Evolutionary conservation across 2,797 vertebrate species (phyloP).

Genomic region (Helicolenus hilgendorfi): DNA sequence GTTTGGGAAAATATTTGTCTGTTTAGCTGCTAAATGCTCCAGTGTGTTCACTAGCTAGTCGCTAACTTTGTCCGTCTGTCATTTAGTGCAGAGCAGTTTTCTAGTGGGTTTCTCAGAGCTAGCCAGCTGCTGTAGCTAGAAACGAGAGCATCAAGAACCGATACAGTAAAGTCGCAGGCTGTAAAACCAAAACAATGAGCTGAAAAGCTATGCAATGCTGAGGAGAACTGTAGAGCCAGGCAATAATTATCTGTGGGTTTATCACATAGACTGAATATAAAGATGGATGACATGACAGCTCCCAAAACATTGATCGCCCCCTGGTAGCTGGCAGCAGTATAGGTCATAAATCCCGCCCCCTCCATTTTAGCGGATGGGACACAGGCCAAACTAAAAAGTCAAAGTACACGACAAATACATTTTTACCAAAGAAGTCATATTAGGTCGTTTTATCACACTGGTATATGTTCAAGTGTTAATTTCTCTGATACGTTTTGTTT

Average conservation of each 20-base stretch:
- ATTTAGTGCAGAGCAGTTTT: background rate
- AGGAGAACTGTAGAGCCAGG: background rate
- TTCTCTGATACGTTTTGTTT: too few species aligned
- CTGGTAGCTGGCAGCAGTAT: too few species aligned
- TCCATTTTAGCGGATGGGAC: too few species aligned
- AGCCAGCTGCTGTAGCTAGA: background rate
- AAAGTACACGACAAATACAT: too few species aligned
- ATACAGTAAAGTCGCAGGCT: background rate
- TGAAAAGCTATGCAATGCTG: background rate
- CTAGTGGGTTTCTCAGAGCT: background rate
- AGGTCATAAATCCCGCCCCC: too few species aligned
- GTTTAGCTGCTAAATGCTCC: background rate
- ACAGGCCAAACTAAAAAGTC: too few species aligned
- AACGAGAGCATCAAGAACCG: background rate
- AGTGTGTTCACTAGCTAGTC: background rate
- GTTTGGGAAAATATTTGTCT: background rate
- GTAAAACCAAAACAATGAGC: background rate
- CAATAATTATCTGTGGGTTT: background rate
- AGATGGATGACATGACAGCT: too few species aligned
- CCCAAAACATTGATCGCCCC: too few species aligned
- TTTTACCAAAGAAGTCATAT: too few species aligned
- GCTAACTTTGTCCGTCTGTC: background rate
- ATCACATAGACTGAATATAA: too few species aligned
- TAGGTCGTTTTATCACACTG: too few species aligned
- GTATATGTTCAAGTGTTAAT: too few species aligned